A percentile compares a stretch with the other conserved stretches of the same genome.
These are phyloP conservation scores for Acrossocheilus wenchowensis DNA, from an alignment of 2,797 vertebrate species.

Conservation along the genomic window DNA sequence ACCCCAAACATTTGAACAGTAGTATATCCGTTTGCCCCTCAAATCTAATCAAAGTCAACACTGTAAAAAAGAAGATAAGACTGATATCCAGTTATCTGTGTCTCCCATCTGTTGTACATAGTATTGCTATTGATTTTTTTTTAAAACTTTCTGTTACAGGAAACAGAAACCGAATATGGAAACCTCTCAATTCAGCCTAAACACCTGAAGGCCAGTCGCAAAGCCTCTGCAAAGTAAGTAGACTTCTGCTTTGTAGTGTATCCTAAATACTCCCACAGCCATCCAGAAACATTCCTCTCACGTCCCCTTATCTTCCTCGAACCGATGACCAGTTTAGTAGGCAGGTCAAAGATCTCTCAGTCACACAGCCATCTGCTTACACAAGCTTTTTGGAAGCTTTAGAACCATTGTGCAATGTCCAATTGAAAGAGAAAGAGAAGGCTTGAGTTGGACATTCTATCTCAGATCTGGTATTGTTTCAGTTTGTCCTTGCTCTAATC, in stretches of 20 bases:
- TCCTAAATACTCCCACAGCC: conserved; percentile 5
- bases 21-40: background rate
- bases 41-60: background rate
- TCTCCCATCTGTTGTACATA: background rate
- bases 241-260: background rate
- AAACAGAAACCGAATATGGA: conserved; percentile 87
- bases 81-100: background rate
- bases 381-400: conserved; percentile 53
- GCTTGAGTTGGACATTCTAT: conserved; percentile 1
- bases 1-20: background rate
- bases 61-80: background rate
- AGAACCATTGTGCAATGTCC: conserved; percentile 47
- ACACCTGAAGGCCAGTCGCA: conserved; percentile 80
- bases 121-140: conserved; percentile 33
- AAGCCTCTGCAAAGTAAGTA: conserved; percentile 87
- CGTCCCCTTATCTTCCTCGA: conserved; percentile 51
- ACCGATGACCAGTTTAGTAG: conserved; percentile 51
- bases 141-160: conserved; percentile 62
- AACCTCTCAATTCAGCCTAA: conserved; percentile 84
- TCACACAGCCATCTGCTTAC: conserved; percentile 41
- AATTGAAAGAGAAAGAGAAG: background rate
- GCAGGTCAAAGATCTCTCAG: conserved; percentile 57
- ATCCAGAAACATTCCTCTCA: background rate
- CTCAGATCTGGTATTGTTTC: background rate
- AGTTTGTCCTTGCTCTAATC: background rate